Evolutionary conservation across 1,140 invertebrate genomes (phyloP).

Genomic region (Ceratina australensis): DNA sequence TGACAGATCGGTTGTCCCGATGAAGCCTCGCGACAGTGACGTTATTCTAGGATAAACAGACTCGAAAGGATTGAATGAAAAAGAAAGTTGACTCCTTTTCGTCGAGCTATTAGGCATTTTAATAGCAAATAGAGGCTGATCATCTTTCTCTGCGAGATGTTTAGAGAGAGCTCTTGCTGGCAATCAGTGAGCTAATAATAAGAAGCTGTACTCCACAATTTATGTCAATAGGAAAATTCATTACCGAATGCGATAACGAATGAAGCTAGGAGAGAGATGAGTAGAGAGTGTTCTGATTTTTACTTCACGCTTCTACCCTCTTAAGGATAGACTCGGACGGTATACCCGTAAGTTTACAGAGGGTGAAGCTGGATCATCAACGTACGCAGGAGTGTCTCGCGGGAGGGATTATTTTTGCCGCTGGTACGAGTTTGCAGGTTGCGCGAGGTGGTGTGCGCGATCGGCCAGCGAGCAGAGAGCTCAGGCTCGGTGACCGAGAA

Average conservation of each 20-base stretch:
- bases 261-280: too few relatives aligned
- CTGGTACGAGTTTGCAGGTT: constrained; percentile 75
- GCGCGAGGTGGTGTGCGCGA: constrained; percentile 72
- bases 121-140: neutral
- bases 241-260: too few relatives aligned
- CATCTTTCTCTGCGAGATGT: too few relatives aligned
- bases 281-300: too few relatives aligned
- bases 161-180: too few relatives aligned
- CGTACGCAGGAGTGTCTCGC: constrained; percentile 60
- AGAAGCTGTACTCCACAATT: too few relatives aligned
- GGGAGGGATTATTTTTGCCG: constrained; percentile 71
- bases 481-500: constrained; percentile 73
- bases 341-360: constrained; percentile 25
- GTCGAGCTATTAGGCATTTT: neutral
- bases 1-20: constrained; percentile 19
- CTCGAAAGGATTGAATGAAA: neutral
- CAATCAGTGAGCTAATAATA: neutral
- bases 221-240: too few relatives aligned
- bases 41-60: constrained; percentile 23
- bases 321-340: neutral
- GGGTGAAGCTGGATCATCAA: constrained; percentile 53
- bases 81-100: constrained; percentile 1
- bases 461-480: constrained; percentile 57
- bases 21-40: neutral
- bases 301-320: neutral